Percentiles rank a stretch among this genome's conserved stretches.
These are phyloP conservation scores for Pristiophorus japonicus DNA, from an alignment of 2,113 vertebrate genomes.

Conservation along the genomic window DNA sequence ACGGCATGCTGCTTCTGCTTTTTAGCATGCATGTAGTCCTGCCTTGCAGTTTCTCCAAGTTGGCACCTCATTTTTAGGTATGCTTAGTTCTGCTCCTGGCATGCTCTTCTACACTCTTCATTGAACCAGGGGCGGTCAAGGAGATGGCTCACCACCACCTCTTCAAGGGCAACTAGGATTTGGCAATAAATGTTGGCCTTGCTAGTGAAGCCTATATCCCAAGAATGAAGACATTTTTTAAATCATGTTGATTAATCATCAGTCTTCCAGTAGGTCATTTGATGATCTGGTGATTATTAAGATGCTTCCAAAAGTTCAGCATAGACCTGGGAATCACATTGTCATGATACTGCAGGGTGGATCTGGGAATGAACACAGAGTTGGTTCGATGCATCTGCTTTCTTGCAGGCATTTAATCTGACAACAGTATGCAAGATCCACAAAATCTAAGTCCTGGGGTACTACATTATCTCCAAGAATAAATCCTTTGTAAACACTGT, in stretches of 20 bases:
- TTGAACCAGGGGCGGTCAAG: too few relatives aligned
- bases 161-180: neutral
- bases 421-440: neutral
- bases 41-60: too few relatives aligned
- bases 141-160: neutral
- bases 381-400: neutral
- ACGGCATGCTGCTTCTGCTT: too few relatives aligned
- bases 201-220: neutral
- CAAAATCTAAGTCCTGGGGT: neutral
- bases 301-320: neutral
- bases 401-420: neutral
- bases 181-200: neutral
- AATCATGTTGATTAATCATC: neutral
- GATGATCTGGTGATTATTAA: neutral
- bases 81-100: too few relatives aligned
- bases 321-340: neutral
- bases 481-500: neutral
- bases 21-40: too few relatives aligned
- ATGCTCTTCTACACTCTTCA: too few relatives aligned
- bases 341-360: neutral
- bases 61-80: too few relatives aligned
- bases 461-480: neutral
- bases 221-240: neutral
- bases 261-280: neutral
- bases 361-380: neutral